Evolutionary conservation across 2,888 invertebrate species (phyloP), one percentile per base, ranked within the genome.

Genomic region (Crocallis elinguaria): DNA sequence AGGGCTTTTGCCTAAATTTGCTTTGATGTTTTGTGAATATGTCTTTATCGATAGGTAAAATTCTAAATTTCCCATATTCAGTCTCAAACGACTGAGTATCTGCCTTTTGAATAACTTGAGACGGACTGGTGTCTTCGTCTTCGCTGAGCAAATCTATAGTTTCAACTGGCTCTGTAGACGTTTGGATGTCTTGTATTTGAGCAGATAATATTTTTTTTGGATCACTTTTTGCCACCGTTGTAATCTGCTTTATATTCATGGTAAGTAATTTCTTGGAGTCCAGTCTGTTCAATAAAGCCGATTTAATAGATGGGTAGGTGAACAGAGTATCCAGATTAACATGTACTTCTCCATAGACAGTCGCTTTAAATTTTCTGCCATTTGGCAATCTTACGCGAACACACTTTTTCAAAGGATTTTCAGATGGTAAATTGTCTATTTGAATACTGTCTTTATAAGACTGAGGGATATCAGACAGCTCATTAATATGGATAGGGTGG

Each of bases 81-180:
- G 88, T 88, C 38, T 66, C 64, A 81, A 79, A 48, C 19, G 57
- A 29, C 62, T 62, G 57, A 14, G 56, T 13, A 0, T 33, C 12
- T 33, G 8, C 12, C 2, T 38, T 12, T n/a, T n/a, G n/a, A n/a
- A 0, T 25, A 19, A 21, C 1, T 38, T 14, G 3, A 43, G 33
- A 2, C 19, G 16, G 1, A 16, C 3, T 12, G 12, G 16, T 9
- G n/a, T 43, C 82, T 55, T 90, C 90, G 4, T 90, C 89, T 33
- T 90, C 90, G 57, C 88, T 90, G 6, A 89, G 67, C 50, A 91
- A 76, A 68, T 84, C 72, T 29, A 91, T 83, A 23, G 83, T 85
- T 56, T 88, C 88, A 30, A 77, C 48, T 17, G 60, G 51, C 6
- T 32, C 29, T 57, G 48, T 4, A 14, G 21, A 9, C n/a, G 73